Base-by-base conservation (phyloP, 2,888 invertebrate genomes). In the Carcina quercana region DNA sequence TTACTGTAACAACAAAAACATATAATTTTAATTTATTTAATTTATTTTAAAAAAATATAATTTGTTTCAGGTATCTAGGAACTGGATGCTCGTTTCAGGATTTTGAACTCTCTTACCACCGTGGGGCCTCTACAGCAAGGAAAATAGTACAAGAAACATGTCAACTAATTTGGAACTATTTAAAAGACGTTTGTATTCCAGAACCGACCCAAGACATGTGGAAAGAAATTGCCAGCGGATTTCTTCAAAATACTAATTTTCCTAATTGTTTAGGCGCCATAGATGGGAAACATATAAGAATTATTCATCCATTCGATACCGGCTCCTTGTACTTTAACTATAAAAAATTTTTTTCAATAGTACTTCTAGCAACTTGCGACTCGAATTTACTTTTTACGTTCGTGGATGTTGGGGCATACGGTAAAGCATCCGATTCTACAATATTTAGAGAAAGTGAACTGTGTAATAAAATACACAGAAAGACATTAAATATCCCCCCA, bases 251-350 rank as follows among this genome's bases (percentile, higher is more conserved):
- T 5, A 17, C 17, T 10, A 30, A 40, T 29, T 40, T 40, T 32
- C 40, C 30, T 17, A 37, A 33, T 21, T 32, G 34, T 30, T 21
- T 40, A 10, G 37, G 43, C 11, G 27, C 45, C 19, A 28, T 45
- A 15, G 45, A 45, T 17, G 43, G 45, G 21, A 45, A 45, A 30
- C 45, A 45, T 17, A 34, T 22, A 22, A 7, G 22, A 22, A 22
- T 22, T 22, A 22, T 22, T 22, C 22, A 22, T 10, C 42, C 43
- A 21, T 28, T 19, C 22, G 31, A 43, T 32, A 35, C 36, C 30
- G 49, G 45, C 21, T 43, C 48, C 40, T 40, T 43, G 34, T 48
- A 44, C 40, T 50, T 37, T 40, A 47, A 45, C 35, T 44, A 45
- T 34, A 45, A 42, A 37, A 33, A 33, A 30, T 39, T n/a, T 33